phyloP scores from a whole-genome alignment of 1,140 invertebrate genomes.

The Psix sp. region DNA sequence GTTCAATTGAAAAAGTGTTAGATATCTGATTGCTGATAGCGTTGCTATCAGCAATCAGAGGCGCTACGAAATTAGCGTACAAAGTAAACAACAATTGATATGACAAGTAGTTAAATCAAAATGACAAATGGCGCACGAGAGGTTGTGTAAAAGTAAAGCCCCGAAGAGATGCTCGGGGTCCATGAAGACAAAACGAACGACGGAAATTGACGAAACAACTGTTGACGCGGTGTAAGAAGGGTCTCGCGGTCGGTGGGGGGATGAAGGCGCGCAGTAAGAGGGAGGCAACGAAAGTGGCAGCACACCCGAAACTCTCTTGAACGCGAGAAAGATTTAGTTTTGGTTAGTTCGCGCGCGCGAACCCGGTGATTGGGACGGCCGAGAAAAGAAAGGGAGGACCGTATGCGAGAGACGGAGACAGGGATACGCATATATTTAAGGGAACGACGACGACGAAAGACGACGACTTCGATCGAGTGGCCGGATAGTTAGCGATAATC shows the following conservation, averaged over 20 bases:
- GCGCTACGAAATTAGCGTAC: too few species aligned
- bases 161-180: slow-evolving; percentile 8
- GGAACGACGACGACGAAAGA: slow-evolving; percentile 52
- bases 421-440: too few species aligned
- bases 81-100: slow-evolving; percentile 12
- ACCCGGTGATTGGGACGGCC: slow-evolving; percentile 74
- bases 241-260: slow-evolving; percentile 37
- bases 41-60: too few species aligned
- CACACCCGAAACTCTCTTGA: slow-evolving; percentile 65
- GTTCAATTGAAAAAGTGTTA: too few species aligned
- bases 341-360: slow-evolving; percentile 77
- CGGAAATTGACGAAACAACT: slow-evolving; percentile 46
- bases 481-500: slow-evolving; percentile 25
- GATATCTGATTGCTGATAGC: too few species aligned
- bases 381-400: slow-evolving; percentile 60
- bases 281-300: slow-evolving; percentile 60
- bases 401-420: slow-evolving; percentile 53
- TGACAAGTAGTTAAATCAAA: slow-evolving; percentile 1
- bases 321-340: slow-evolving; percentile 70
- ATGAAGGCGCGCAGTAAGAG: slow-evolving; percentile 49
- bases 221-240: slow-evolving; percentile 51
- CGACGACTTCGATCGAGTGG: slow-evolving; percentile 39
- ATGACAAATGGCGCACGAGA: slow-evolving; percentile 12
- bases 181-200: slow-evolving; percentile 41
- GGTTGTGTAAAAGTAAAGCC: neutral